A percentile compares a stretch with the other conserved stretches of the same genome.
phyloP scores from a whole-genome alignment of 2,113 vertebrate genomes.

The Sorex fumeus region DNA sequence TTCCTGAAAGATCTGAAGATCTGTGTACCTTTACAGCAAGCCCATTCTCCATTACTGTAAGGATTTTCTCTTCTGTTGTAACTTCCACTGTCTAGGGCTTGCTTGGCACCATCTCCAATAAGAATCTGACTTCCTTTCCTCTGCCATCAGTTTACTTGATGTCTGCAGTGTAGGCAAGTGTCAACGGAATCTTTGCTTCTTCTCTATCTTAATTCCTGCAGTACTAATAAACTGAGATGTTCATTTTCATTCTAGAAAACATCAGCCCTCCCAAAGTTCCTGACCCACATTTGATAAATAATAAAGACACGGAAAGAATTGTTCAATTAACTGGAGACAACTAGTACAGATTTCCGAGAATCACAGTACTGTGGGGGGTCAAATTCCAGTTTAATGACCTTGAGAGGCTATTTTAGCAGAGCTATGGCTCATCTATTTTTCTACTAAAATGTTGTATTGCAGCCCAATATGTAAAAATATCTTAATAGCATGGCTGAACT shows the following conservation, averaged over 20 bases:
- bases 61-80: slow-evolving; percentile 23
- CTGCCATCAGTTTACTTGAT: slow-evolving; percentile 29
- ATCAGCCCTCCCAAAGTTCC: not conserved
- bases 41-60: not conserved
- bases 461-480: not conserved
- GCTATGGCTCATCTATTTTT: not conserved
- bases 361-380: not conserved
- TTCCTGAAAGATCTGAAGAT: slow-evolving; percentile 15
- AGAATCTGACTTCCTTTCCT: slow-evolving; percentile 31
- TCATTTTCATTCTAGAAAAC: not conserved
- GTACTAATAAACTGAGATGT: not conserved
- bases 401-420: slow-evolving; percentile 18
- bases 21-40: not conserved
- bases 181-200: slow-evolving; percentile 24
- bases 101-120: not conserved
- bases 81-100: not conserved
- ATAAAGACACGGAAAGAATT: slow-evolving; percentile 48
- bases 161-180: not conserved
- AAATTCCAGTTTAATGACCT: slow-evolving; percentile 28
- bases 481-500: slow-evolving; percentile 14
- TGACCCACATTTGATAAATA: slow-evolving; percentile 15
- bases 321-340: not conserved
- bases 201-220: slow-evolving; percentile 7
- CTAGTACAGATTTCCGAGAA: slow-evolving; percentile 24
- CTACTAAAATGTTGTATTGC: slow-evolving; percentile 31